phyloP scores from a whole-genome alignment of 1,140 invertebrate genomes.

The Hydropsyche tenuis region DNA sequence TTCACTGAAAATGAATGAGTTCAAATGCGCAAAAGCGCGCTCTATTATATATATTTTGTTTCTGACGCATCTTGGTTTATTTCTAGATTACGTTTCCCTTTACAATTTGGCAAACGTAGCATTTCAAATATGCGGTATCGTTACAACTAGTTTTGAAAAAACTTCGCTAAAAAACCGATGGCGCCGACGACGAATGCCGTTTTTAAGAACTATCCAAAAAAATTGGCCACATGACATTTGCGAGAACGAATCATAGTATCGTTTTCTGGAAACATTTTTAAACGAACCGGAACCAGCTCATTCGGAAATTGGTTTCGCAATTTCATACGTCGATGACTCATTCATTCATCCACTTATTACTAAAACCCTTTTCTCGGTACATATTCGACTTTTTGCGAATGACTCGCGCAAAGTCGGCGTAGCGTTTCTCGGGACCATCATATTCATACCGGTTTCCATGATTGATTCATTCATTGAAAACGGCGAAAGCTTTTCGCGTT shows the following conservation, averaged over 20 bases:
- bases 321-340: not conserved
- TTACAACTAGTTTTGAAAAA: not conserved
- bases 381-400: not conserved
- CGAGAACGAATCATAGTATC: not conserved
- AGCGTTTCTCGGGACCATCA: constrained; percentile 6
- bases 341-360: not conserved
- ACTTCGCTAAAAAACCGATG: not conserved
- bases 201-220: not conserved
- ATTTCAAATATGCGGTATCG: constrained; percentile 1
- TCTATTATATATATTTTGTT: too few species aligned
- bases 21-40: constrained; percentile 1
- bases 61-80: constrained; percentile 7
- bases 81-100: constrained; percentile 26
- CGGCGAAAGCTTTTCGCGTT: too few species aligned
- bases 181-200: not conserved
- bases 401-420: not conserved
- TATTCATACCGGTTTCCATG: constrained; percentile 1
- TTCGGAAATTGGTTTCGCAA: not conserved
- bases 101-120: constrained; percentile 2
- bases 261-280: too few species aligned
- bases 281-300: too few species aligned
- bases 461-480: constrained; percentile 1
- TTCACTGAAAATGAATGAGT: constrained; percentile 21
- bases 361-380: not conserved
- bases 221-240: not conserved